Base-by-base conservation (phyloP, 2,113 vertebrate genomes). In the Lagenorhynchus albirostris region DNA sequence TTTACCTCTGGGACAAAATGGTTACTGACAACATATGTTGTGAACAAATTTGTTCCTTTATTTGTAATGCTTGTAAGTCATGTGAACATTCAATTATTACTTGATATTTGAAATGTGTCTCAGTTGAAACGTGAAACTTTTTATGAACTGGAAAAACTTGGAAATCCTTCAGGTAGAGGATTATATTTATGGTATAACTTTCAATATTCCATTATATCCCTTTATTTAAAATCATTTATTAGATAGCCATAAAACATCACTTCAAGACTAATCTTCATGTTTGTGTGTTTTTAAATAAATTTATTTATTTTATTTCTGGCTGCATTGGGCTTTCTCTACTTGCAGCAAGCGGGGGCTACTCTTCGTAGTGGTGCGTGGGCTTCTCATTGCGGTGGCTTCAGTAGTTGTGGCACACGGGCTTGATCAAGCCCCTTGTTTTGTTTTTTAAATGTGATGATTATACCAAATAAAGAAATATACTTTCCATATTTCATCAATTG, bases 91-190 rank as follows among this genome's bases (percentile, higher is more conserved):
- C 90, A 76, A 76, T 98, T 97, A 98, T 85, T 82, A 53, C 95
- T 97, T 98, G 97, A 98, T 97, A 97, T 98, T 98, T 97, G 82
- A 77, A 98, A 81, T 92, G 98, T 98, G 70, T 98, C 97, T 98
- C 97, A 98, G 86, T 33, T 98, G 98, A 98, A 99, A 97, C 85
- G 86, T 98, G 98, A 98, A 98, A 98, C 97, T 96, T 98, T 98
- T 98, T 98, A 98, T 98, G 98, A 98, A 98, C 98, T 98, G 95
- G 44, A 96, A 98, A 98, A 97, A 98, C 92, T 98, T 99, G 98
- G 98, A 98, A 98, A 98, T 98, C 81, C 85, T 98, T 98, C 98
- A 98, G 97, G 98, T 79, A 91, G 97, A 98, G 73, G 74, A 41
- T 98, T 98, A 97, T 98, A 98, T 98, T 99, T 99, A 98, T 97